Percentiles rank a stretch among this genome's conserved stretches.
Evolutionary conservation across 2,888 invertebrate species (phyloP).

Genomic region (Pachymerium ferrugineum): DNA sequence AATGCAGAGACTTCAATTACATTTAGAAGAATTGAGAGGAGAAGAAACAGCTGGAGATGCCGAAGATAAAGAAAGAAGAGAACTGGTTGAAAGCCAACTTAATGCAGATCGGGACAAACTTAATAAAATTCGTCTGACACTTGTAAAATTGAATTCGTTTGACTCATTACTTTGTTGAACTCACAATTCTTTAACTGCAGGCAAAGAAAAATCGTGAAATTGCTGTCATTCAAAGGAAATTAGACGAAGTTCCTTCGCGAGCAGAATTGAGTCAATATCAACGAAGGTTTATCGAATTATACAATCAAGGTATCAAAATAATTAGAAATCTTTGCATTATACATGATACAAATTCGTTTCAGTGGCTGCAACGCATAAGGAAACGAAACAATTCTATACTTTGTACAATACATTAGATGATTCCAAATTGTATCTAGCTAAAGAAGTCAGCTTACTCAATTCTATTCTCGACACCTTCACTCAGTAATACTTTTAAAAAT

Average conservation of each 20-base stretch:
- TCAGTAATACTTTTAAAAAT: conserved; percentile 62
- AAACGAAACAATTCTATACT: conserved; percentile 96
- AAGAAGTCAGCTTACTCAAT: conserved; percentile 80
- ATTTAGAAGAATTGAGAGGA: background rate
- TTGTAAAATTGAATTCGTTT: conserved; percentile 41
- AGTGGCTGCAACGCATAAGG: conserved; percentile 92
- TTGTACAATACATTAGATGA: conserved; percentile 92
- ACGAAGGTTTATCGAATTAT: conserved; percentile 87
- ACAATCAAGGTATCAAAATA: conserved; percentile 61
- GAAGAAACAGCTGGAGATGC: background rate
- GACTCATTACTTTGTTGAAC: background rate
- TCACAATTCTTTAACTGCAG: conserved; percentile 38
- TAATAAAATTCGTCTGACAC: conserved; percentile 46
- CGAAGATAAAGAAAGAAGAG: conserved; percentile 43
- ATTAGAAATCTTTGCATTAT: background rate
- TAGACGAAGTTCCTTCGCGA: conserved; percentile 88
- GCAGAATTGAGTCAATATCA: conserved; percentile 94
- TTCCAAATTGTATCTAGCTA: conserved; percentile 84
- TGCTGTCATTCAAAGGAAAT: conserved; percentile 70
- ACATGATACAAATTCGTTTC: conserved; percentile 42
- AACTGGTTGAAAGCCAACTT: conserved; percentile 47
- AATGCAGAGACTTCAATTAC: background rate
- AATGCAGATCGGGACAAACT: conserved; percentile 47
- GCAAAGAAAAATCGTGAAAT: conserved; percentile 75
- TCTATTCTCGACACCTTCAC: conserved; percentile 84